These are phyloP conservation scores for Pseudomyrmex gracilis DNA, from an alignment of 1,140 invertebrate genomes.

Conservation along the genomic window DNA sequence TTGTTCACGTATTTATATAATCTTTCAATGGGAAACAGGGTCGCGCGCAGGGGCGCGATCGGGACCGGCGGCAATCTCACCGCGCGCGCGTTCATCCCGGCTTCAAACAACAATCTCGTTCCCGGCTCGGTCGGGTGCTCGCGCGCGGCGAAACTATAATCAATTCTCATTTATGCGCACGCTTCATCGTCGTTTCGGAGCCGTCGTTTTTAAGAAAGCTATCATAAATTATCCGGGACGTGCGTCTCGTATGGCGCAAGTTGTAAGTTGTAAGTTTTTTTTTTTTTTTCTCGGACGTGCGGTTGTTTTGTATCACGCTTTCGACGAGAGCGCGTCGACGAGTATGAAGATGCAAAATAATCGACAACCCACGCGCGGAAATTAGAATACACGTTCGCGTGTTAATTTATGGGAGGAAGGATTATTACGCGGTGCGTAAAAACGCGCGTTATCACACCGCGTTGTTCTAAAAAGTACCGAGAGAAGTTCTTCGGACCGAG, in stretches of 20 bases:
- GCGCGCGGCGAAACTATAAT: constrained; percentile 44
- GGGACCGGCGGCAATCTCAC: constrained; percentile 54
- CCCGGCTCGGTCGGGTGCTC: constrained; percentile 18
- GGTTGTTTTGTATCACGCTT: constrained; percentile 7
- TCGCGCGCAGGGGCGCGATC: constrained; percentile 37
- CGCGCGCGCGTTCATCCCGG: constrained; percentile 17
- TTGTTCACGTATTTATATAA: constrained; percentile 61
- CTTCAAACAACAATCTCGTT: constrained; percentile 66
- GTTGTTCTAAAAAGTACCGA: constrained; percentile 3
- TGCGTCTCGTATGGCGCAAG: constrained; percentile 60
- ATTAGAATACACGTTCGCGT: constrained; percentile 78
- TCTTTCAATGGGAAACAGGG: constrained; percentile 46
- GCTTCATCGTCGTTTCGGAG: constrained; percentile 56
- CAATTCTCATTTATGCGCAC: constrained; percentile 70
- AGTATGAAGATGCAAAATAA: constrained; percentile 65
- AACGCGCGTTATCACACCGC: constrained; percentile 71
- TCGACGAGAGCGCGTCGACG: constrained; percentile 23
- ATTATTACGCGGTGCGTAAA: constrained; percentile 68
- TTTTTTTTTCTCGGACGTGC: too few relatives aligned
- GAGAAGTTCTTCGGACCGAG: neutral
- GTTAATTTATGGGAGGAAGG: constrained; percentile 78
- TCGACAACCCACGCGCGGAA: constrained; percentile 75
- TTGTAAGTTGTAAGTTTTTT: too few relatives aligned
- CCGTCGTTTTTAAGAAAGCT: constrained; percentile 71
- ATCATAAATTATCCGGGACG: constrained; percentile 67